These are phyloP conservation scores for Coilia nasus DNA, from an alignment of 2,797 vertebrate genomes.

Conservation along the genomic window DNA sequence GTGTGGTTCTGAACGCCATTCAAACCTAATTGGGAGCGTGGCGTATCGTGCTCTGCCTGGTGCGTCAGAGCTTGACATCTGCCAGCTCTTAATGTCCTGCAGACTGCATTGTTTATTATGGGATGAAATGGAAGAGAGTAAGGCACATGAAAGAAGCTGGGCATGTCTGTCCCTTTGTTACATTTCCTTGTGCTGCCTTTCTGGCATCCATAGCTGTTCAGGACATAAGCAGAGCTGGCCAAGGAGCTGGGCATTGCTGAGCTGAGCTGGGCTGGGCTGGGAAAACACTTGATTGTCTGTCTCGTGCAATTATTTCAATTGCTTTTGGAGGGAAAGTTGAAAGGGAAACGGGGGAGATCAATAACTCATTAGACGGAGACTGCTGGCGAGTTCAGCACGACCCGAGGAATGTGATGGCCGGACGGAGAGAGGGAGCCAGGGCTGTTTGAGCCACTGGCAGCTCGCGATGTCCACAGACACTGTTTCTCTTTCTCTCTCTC, in stretches of 20 bases:
- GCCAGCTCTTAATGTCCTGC: conserved; percentile 9
- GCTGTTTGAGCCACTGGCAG: neutral
- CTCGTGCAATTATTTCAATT: conserved; percentile 71
- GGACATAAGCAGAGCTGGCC: neutral
- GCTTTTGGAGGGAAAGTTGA: conserved; percentile 68
- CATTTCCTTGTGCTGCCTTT: conserved; percentile 44
- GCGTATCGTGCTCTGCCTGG: conserved; percentile 25
- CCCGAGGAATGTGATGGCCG: conserved; percentile 63
- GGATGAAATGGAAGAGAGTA: neutral
- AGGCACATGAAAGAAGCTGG: neutral
- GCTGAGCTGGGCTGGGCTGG: conserved; percentile 47
- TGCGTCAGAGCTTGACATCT: conserved; percentile 41
- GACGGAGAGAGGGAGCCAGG: conserved; percentile 4
- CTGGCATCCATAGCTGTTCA: conserved; percentile 5
- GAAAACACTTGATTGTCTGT: conserved; percentile 61
- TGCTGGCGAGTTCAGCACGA: conserved; percentile 63
- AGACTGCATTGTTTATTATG: conserved; percentile 17
- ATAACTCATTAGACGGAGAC: conserved; percentile 76
- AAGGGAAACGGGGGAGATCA: conserved; percentile 72
- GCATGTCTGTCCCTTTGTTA: neutral
- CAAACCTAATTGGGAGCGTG: conserved; percentile 39
- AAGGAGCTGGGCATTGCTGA: conserved; percentile 46
- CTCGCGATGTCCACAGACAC: neutral
- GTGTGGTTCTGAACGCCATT: conserved; percentile 10
- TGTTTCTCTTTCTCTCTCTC: neutral